These are phyloP conservation scores for Cerastoderma edule DNA, from an alignment of 2,888 invertebrate species.

Conservation along the genomic window DNA sequence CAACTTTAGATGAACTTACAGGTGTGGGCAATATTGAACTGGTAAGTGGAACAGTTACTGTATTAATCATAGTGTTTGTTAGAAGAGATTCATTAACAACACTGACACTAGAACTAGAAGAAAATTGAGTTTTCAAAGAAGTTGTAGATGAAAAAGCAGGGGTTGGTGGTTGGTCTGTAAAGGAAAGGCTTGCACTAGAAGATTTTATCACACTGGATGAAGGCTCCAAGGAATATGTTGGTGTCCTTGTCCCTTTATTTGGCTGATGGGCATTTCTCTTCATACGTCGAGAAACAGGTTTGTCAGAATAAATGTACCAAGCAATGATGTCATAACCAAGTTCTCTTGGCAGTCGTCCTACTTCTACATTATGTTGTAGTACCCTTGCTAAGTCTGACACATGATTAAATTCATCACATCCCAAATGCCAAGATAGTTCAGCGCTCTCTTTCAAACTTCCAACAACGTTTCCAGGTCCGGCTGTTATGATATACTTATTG, in stretches of 20 bases:
- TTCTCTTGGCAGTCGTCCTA: conserved; percentile 42
- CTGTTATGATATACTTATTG: conserved; percentile 43
- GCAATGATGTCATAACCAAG: conserved; percentile 44
- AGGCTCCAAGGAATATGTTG: conserved; percentile 32
- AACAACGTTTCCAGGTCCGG: conserved; percentile 56
- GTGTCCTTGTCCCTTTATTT: conserved; percentile 38
- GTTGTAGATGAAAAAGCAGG: no score
- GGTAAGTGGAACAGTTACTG: no score
- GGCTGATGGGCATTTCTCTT: conserved; percentile 38
- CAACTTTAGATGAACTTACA: no score
- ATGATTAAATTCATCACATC: conserved; percentile 43
- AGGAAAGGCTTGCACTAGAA: background rate
- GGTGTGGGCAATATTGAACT: no score
- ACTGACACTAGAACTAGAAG: background rate
- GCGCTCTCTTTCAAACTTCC: conserved; percentile 37
- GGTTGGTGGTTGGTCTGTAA: conserved; percentile 1
- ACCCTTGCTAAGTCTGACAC: conserved; percentile 41
- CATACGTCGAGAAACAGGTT: conserved; percentile 27
- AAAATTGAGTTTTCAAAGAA: no score
- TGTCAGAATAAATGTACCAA: conserved; percentile 50
- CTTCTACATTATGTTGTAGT: conserved; percentile 57
- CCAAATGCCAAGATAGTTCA: conserved; percentile 51
- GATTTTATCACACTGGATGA: conserved; percentile 23
- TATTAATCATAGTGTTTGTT: no score
- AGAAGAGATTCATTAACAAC: no score